These are phyloP conservation scores for Petrolisthes cinctipes DNA, from an alignment of 2,888 invertebrate genomes.

Conservation along the genomic window DNA sequence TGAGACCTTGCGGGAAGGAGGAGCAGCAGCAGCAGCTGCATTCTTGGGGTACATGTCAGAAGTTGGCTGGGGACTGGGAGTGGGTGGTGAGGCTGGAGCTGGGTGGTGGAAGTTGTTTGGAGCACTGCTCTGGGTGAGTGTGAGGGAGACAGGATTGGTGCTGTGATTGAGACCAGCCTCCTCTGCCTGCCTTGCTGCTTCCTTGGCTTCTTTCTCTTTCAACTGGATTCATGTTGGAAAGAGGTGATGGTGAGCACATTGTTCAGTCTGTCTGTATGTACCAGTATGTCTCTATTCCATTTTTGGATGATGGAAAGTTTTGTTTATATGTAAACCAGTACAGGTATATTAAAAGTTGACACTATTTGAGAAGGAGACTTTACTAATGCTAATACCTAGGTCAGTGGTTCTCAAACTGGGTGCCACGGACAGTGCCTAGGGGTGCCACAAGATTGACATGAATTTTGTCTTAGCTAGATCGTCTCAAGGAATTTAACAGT, in stretches of 20 bases:
- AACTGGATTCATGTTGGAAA: not conserved
- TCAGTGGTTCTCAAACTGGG: too few relatives aligned
- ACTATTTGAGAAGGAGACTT: not conserved
- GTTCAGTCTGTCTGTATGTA: too few relatives aligned
- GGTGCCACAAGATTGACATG: too few relatives aligned
- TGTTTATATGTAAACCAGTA: not conserved
- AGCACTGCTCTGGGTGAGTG: not conserved
- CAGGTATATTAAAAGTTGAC: not conserved
- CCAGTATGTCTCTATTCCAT: too few relatives aligned
- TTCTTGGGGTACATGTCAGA: not conserved
- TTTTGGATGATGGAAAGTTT: too few relatives aligned
- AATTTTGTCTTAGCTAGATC: too few relatives aligned
- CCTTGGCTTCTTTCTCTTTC: constrained; percentile 22
- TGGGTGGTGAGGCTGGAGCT: not conserved
- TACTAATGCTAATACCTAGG: not conserved
- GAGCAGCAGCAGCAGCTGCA: constrained; percentile 43
- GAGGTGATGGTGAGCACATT: too few relatives aligned
- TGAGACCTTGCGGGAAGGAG: not conserved
- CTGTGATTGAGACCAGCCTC: not conserved
- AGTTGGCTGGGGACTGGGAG: not conserved
- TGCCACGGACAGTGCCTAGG: too few relatives aligned
- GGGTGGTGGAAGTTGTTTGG: not conserved
- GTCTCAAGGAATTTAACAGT: too few relatives aligned
- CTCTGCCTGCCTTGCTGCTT: constrained; percentile 18
- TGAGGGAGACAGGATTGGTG: constrained; percentile 2